Conservation (phyloP, 1,140 invertebrate genomes). For the Nebria ingens region DNA sequence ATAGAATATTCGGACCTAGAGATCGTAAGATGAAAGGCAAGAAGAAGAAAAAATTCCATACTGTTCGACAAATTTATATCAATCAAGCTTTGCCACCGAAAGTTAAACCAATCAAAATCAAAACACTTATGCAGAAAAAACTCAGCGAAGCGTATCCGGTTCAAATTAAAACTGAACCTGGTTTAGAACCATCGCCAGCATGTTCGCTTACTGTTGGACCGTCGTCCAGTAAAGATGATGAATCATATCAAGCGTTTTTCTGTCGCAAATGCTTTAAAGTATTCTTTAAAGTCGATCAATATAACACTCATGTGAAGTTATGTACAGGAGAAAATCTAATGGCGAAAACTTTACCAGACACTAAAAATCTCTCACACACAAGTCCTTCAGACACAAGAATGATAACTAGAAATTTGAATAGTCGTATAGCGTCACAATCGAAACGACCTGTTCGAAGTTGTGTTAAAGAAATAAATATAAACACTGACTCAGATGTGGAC, state of each 20-base stretch:
- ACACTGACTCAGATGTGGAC: neutral
- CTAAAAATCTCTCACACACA: neutral
- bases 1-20: conserved; percentile 28
- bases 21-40: conserved; percentile 12
- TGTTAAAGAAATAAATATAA: neutral
- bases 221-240: conserved; percentile 12
- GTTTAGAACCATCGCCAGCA: conserved; percentile 13
- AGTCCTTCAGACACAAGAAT: conserved; percentile 1
- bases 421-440: neutral
- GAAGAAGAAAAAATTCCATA: conserved; percentile 19
- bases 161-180: conserved; percentile 15
- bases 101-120: conserved; percentile 18
- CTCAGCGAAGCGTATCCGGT: neutral
- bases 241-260: conserved; percentile 27
- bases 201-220: neutral
- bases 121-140: conserved; percentile 13
- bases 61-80: conserved; percentile 15
- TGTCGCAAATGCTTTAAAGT: conserved; percentile 32
- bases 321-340: conserved; percentile 7
- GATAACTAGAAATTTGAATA: conserved; percentile 17
- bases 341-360: conserved; percentile 10
- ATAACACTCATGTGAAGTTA: conserved; percentile 26
- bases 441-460: neutral
- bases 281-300: conserved; percentile 32
- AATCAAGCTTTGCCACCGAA: conserved; percentile 4